Evolutionary conservation across 2,113 vertebrate genomes (phyloP), one percentile per base, ranked within the genome.

Genomic region (Sapayoa aenigma): DNA sequence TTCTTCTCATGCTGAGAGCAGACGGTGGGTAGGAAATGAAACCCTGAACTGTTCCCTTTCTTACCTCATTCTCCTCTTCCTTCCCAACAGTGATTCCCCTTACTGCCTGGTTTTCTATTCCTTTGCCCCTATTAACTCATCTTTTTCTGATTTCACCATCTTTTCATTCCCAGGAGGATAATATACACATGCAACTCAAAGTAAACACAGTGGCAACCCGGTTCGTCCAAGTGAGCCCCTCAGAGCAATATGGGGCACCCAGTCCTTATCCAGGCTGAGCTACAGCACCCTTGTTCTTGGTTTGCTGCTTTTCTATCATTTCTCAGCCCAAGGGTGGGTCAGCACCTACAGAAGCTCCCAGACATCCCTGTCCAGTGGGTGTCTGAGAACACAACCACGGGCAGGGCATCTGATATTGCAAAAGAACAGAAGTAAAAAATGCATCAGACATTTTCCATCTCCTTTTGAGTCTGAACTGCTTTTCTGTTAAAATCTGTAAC

Each of bases 121-220:
- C 22, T 55, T 72, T 69, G 28, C 28, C 59, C 23, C 28, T 55
- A 2, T 49, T 58, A 44, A 60, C 24, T 42, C 21, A 1, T 35
- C 67, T 59, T 22, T n/a, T 83, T 50, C 91, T 21, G 12, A 33
- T 37, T 44, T 46, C 53, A 6, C 53, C 41, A 22, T 17, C 74
- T 3, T 22, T 72, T 18, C 28, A 30, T 23, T 52, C 65, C 56
- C 24, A 6, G 44, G 14, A 58, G 27, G 60, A n/a, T 0, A 20
- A 30, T 0, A 8, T 4, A 5, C n/a, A 9, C 6, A 9, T 0
- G 1, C 14, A 2, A 28, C 20, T 41, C 46, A 4, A 5, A 11
- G 1, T 5, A 11, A 35, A 22, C 35, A 4, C 6, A 12, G 0
- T 0, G 0, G 30, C 9, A 60, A 42, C 23, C 22, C 0, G 0